Conservation (phyloP, 2,113 vertebrate species). For the Capreolus pygargus region DNA sequence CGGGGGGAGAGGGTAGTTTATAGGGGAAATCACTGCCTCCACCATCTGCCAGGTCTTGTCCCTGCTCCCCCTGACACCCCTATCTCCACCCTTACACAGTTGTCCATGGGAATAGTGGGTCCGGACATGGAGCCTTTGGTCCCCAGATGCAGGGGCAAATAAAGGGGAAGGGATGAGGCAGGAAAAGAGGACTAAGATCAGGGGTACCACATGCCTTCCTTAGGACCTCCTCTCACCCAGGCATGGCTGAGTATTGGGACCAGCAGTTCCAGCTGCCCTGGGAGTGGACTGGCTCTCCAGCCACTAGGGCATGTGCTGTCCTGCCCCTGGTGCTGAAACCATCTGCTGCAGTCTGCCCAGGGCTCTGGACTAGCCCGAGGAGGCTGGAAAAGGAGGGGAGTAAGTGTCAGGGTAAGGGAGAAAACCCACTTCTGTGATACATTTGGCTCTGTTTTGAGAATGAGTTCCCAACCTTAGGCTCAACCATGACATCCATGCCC, state of each 20-base stretch:
- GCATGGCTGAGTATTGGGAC: not conserved
- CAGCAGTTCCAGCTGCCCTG: not conserved
- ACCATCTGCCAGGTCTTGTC: constrained; percentile 74
- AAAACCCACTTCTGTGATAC: not conserved
- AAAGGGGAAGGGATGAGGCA: not conserved
- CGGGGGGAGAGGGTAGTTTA: constrained; percentile 68
- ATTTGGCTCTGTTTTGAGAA: not conserved
- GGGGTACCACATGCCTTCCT: not conserved
- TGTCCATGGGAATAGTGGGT: constrained; percentile 29
- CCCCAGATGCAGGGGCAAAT: not conserved
- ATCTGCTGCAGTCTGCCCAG: not conserved
- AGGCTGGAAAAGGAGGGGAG: not conserved
- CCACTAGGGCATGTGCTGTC: not conserved
- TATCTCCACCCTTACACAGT: constrained; percentile 21
- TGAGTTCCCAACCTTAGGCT: not conserved
- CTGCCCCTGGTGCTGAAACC: constrained; percentile 34
- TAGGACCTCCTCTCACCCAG: not conserved
- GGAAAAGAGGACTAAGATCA: not conserved
- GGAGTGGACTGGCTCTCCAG: not conserved
- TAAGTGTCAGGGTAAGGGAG: not conserved
- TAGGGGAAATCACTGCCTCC: constrained; percentile 70
- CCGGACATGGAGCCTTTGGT: not conserved
- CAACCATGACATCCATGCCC: not conserved
- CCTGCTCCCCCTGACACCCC: constrained; percentile 32
- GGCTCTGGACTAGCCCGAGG: not conserved